These are phyloP conservation scores for Alloplasta piceator DNA, from an alignment of 2,888 invertebrate species.

Conservation along the genomic window DNA sequence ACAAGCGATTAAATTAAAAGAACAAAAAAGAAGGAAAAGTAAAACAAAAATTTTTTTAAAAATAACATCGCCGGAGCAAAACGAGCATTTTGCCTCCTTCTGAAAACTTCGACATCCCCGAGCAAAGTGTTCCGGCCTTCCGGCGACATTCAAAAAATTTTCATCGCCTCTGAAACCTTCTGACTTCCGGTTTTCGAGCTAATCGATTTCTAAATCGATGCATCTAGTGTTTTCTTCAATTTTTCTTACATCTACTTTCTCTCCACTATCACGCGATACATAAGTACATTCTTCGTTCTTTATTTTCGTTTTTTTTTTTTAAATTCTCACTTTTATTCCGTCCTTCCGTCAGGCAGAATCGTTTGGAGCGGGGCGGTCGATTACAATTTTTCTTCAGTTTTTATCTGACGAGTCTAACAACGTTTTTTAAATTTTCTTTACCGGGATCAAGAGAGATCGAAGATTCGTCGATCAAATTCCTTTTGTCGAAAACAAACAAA, in stretches of 20 bases:
- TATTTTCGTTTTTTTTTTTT: constrained; percentile 27
- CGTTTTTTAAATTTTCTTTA: no score
- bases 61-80: constrained; percentile 42
- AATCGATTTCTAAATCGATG: no score
- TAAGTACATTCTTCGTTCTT: constrained; percentile 55
- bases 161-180: neutral
- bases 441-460: no score
- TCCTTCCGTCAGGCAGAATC: constrained; percentile 40
- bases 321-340: neutral
- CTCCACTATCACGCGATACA: constrained; percentile 39
- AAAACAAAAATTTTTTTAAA: no score
- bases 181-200: no score
- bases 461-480: no score
- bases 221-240: constrained; percentile 2
- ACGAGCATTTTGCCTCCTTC: constrained; percentile 41
- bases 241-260: constrained; percentile 42
- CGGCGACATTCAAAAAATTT: constrained; percentile 11
- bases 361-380: constrained; percentile 44
- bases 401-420: neutral
- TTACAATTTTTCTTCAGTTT: constrained; percentile 36
- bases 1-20: constrained; percentile 47
- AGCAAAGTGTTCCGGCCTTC: constrained; percentile 36
- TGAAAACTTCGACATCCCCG: constrained; percentile 52
- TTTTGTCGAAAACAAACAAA: neutral
- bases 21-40: constrained; percentile 29